A percentile compares a stretch with the other conserved stretches of the same genome.
Conservation (phyloP, 2,888 invertebrate species). For the Falcaria lacertinaria region DNA sequence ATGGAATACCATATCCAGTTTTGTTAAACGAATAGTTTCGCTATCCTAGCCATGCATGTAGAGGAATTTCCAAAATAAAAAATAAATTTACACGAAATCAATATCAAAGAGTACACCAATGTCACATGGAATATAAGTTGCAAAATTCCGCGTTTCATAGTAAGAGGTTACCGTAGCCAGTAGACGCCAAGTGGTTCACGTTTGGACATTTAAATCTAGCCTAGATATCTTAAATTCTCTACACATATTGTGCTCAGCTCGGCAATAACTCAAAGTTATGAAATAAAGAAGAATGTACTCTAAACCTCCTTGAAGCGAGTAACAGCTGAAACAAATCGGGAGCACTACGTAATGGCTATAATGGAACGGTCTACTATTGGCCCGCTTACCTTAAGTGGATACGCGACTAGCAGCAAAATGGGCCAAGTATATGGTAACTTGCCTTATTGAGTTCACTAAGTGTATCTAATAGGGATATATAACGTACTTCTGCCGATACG, state of each 20-base stretch:
- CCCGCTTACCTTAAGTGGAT: slow-evolving; percentile 46
- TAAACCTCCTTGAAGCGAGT: slow-evolving; percentile 44
- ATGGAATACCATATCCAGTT: too few relatives aligned
- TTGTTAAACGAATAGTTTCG: too few relatives aligned
- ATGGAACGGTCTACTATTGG: slow-evolving; percentile 43
- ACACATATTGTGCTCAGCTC: slow-evolving; percentile 25
- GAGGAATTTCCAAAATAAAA: too few relatives aligned
- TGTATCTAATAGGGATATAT: slow-evolving; percentile 21
- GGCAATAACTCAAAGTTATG: slow-evolving; percentile 50
- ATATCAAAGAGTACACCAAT: too few relatives aligned
- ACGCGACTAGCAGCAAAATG: slow-evolving; percentile 43
- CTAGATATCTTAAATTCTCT: too few relatives aligned
- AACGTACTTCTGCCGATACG: slow-evolving; percentile 9
- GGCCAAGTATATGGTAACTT: slow-evolving; percentile 15
- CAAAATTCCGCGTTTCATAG: too few relatives aligned
- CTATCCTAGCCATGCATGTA: too few relatives aligned
- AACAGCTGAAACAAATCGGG: slow-evolving; percentile 64
- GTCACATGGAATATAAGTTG: too few relatives aligned
- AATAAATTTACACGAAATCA: too few relatives aligned
- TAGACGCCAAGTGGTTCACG: too few relatives aligned
- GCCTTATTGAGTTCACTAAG: slow-evolving; percentile 12
- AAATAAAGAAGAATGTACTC: slow-evolving; percentile 56
- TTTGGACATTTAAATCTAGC: too few relatives aligned
- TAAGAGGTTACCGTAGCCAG: too few relatives aligned
- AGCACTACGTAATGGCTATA: slow-evolving; percentile 45